Evolutionary conservation across 1,140 invertebrate species (phyloP), one percentile per base, ranked within the genome.

Genomic region (Sycobia sp.): DNA sequence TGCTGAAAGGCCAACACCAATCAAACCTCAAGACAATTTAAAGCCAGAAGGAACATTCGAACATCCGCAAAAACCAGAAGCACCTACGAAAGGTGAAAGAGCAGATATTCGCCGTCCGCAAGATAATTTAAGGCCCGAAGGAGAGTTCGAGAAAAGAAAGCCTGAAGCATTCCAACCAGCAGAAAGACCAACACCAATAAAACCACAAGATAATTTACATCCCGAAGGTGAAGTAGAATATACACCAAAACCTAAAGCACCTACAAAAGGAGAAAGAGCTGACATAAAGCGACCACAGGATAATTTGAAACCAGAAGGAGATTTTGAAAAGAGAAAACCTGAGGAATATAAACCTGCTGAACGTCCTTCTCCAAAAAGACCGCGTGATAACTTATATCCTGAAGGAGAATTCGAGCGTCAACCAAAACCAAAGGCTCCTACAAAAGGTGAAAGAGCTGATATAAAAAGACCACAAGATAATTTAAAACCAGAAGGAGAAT

Each of bases 311-410:
- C 84, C 64, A 62, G 86, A 87, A 77, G 88, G 88, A 16, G 81
- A 86, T 8, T 87, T 86, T 69, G 87, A 88, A 73, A 86, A 86
- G 18, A 75, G 73, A 38, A 84, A 69, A 34, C 84, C 86, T 49
- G 87, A 89, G 69, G 90, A 86, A 8, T 91, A 87, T 38, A 86
- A 78, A 49, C 80, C 84, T 73, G 83, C 84, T 7, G 88, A 90
- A 76, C 77, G 81, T 36, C 79, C 86, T 16, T 85, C 88, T 54
- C 84, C 87, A 50, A 81, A 86, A 41, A 86, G 83, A 66, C 83
- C 82, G 69, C 66, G 72, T n/a, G 85, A 86, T 57, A 85, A 86
- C 67, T 66, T 84, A 1, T 59, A 73, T 0, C 54, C 54, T 1
- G 82, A 84, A 67, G 83, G 84, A 44, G 80, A 63, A 2, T 63